Evolutionary conservation across 2,797 vertebrate genomes (phyloP).

Genomic region (Anguilla pacifica): DNA sequence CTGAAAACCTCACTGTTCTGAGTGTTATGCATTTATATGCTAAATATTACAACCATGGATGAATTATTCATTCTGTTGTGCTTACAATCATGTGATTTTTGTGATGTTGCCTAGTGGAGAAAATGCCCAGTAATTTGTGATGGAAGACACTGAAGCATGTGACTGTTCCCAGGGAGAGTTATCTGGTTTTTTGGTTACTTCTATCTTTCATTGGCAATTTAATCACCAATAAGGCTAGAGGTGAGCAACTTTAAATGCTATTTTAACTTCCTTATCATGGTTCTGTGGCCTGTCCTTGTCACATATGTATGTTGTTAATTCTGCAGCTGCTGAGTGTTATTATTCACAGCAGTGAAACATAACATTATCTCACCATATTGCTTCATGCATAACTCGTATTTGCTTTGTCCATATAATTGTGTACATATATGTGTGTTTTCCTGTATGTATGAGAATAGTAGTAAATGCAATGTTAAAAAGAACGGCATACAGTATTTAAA

Average conservation of each 20-base stretch:
- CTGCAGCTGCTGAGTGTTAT: conserved; percentile 1
- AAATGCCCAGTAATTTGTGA: not conserved
- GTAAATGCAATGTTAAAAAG: not conserved
- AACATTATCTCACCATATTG: not conserved
- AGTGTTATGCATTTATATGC: not conserved
- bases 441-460: not conserved
- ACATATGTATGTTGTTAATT: conserved; percentile 25
- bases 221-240: conserved; percentile 27
- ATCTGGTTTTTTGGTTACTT: conserved; percentile 27
- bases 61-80: not conserved
- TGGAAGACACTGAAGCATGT: conserved; percentile 14
- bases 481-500: too few relatives aligned
- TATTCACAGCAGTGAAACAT: not conserved
- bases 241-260: conserved; percentile 31
- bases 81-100: not conserved
- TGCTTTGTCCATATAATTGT: not conserved
- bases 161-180: conserved; percentile 31
- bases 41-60: not conserved
- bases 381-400: not conserved
- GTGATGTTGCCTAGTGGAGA: not conserved
- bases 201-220: conserved; percentile 30
- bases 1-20: not conserved
- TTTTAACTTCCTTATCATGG: conserved; percentile 38
- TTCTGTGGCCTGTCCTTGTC: conserved; percentile 27
- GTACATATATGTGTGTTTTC: not conserved